Evolutionary conservation across 2,888 invertebrate species (phyloP).

Genomic region (Parascotia fuliginaria): DNA sequence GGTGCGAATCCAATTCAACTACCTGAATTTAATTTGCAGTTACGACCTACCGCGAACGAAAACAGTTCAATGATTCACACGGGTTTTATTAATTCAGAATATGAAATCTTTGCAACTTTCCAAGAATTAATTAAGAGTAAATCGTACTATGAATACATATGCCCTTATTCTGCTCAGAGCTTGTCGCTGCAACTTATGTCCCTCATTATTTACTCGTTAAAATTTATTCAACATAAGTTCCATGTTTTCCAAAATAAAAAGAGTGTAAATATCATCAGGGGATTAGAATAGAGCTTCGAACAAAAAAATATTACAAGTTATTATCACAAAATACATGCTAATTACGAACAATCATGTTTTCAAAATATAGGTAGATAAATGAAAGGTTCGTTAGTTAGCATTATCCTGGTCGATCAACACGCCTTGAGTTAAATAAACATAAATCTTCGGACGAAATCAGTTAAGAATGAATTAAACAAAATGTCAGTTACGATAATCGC

Average conservation of each 20-base stretch:
- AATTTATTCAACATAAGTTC: constrained; percentile 51
- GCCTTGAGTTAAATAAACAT: constrained; percentile 10
- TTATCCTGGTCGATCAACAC: constrained; percentile 5
- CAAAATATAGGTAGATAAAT: constrained; percentile 2
- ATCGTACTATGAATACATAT: constrained; percentile 46
- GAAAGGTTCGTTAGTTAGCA: not conserved
- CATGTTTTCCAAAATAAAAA: constrained; percentile 14
- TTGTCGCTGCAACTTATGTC: constrained; percentile 46
- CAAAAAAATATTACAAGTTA: not conserved
- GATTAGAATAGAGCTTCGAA: not conserved
- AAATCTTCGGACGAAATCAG: constrained; percentile 31
- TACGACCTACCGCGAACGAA: constrained; percentile 25
- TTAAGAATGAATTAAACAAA: constrained; percentile 44
- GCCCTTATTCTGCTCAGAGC: constrained; percentile 48
- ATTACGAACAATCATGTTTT: not conserved
- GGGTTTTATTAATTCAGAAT: constrained; percentile 31
- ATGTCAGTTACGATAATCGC: constrained; percentile 39
- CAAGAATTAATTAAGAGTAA: constrained; percentile 63
- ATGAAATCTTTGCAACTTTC: constrained; percentile 37
- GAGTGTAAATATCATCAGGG: not conserved
- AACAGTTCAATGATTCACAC: constrained; percentile 38
- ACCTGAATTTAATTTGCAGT: constrained; percentile 35
- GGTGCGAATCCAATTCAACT: constrained; percentile 17
- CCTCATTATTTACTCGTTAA: constrained; percentile 71
- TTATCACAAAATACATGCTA: not conserved